Conservation (phyloP, 2,113 vertebrate genomes). For the Anolis sagrei region DNA sequence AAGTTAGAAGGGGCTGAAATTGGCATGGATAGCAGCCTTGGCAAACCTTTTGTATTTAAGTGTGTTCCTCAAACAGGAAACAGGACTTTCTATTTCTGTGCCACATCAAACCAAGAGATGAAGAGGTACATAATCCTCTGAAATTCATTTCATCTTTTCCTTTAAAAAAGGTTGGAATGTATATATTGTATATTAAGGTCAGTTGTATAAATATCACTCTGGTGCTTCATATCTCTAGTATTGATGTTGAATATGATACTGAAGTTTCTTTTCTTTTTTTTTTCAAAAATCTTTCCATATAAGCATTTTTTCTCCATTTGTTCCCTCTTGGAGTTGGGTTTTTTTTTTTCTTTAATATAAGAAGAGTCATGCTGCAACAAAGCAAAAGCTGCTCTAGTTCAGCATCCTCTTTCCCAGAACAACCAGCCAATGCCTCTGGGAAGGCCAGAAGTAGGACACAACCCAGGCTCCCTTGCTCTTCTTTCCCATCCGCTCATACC, state of each 20-base stretch:
- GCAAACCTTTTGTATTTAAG: constrained; percentile 91
- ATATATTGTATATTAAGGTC: background rate
- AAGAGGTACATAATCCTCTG: constrained; percentile 80
- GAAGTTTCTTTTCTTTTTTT: too few species aligned
- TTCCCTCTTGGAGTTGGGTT: background rate
- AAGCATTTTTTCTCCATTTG: background rate
- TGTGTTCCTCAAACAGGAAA: constrained; percentile 80
- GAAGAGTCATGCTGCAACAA: background rate
- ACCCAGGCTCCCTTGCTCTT: background rate
- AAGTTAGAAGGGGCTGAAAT: constrained; percentile 90
- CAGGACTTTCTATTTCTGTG: constrained; percentile 85
- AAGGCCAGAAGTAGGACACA: background rate
- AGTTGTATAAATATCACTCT: background rate
- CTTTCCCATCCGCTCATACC: background rate
- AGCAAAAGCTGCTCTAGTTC: background rate
- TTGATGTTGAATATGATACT: constrained; percentile 6
- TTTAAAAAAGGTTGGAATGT: background rate
- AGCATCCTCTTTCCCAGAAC: background rate
- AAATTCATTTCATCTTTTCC: constrained; percentile 3
- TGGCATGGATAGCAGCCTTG: constrained; percentile 80
- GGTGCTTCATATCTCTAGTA: background rate
- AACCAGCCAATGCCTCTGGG: background rate
- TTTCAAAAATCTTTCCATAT: background rate
- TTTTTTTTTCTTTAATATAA: background rate
- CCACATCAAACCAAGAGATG: constrained; percentile 92